Evolutionary conservation across 2,797 vertebrate genomes (phyloP), one percentile per base, ranked within the genome.

Genomic region (Acanthis flammea): DNA sequence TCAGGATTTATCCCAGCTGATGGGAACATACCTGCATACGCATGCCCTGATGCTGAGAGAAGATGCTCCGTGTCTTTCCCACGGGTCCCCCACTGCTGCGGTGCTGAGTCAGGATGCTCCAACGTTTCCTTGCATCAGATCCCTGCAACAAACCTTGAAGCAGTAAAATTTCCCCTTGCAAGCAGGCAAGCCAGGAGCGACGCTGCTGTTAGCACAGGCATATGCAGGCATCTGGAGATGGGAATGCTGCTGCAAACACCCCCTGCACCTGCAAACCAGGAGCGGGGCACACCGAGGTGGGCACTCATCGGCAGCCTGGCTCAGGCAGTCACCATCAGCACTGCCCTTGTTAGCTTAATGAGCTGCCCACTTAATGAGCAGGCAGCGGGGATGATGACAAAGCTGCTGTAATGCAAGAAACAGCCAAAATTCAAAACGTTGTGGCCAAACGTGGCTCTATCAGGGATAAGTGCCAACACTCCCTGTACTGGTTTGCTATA

Each of bases 341-440:
- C 18, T 88, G 81, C 21, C 61, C 53, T 54, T 24, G 24, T 1
- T 5, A 76, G 28, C 67, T 87, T 91, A 91, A 89, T 2, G n/a
- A 94, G 75, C 89, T 68, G 51, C 76, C 75, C 3, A 22, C 72
- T 93, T 95, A 92, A 95, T 19, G 81, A 96, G 88, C 83, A 62
- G 53, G 83, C 80, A 21, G 55, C 3, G 0, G 35, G 24, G 78
- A 68, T 8, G 54, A 86, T 77, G 76, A 75, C 61, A 89, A 79
- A 91, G 72, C 62, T 0, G 0, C 67, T 0, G 37, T 66, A 63
- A 57, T 12, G 50, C 31, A 57, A 93, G 68, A 74, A 86, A 61
- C 3, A 9, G 93, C 75, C 88, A 76, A 63, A 67, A 85, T 80
- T 80, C 68, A 91, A 77, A 91, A 35, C 1, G 4, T 5, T 62